Percentiles rank a stretch among this genome's conserved stretches.
Evolutionary conservation across 1,140 invertebrate genomes (phyloP).

Genomic region (Drosophila subpulchrella): DNA sequence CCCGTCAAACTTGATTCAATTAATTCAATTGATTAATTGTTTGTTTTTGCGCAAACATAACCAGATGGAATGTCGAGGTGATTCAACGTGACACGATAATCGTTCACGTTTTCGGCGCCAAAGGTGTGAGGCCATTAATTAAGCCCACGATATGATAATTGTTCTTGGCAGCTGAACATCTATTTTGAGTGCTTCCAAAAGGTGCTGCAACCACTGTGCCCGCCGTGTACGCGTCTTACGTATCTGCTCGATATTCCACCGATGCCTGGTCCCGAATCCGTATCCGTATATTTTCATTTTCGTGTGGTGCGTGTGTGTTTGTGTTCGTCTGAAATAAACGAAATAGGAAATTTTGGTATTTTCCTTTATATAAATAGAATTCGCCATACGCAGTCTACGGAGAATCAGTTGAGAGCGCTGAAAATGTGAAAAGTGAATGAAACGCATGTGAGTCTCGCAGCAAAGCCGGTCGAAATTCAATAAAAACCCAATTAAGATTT

Average conservation of each 20-base stretch:
- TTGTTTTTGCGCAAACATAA: constrained; percentile 35
- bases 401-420: constrained; percentile 56
- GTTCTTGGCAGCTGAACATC: constrained; percentile 20
- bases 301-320: constrained; percentile 60
- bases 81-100: constrained; percentile 31
- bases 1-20: constrained; percentile 25
- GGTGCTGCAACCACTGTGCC: constrained; percentile 49
- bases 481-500: constrained; percentile 25
- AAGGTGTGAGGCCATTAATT: constrained; percentile 32
- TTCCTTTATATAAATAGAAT: constrained; percentile 77
- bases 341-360: constrained; percentile 83
- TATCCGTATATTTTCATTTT: constrained; percentile 56
- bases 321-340: constrained; percentile 74
- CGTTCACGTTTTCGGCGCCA: constrained; percentile 5
- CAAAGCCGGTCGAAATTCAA: constrained; percentile 25
- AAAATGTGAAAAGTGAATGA: constrained; percentile 83
- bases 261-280: constrained; percentile 42
- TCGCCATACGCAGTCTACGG: constrained; percentile 76
- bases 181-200: neutral
- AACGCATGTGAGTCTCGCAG: constrained; percentile 62
- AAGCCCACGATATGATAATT: constrained; percentile 39
- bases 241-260: constrained; percentile 50
- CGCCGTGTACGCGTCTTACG: constrained; percentile 68
- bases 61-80: constrained; percentile 6
- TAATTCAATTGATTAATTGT: constrained; percentile 53